Conservation (phyloP, 2,113 vertebrate species). For the Ammodramus savannarum region DNA sequence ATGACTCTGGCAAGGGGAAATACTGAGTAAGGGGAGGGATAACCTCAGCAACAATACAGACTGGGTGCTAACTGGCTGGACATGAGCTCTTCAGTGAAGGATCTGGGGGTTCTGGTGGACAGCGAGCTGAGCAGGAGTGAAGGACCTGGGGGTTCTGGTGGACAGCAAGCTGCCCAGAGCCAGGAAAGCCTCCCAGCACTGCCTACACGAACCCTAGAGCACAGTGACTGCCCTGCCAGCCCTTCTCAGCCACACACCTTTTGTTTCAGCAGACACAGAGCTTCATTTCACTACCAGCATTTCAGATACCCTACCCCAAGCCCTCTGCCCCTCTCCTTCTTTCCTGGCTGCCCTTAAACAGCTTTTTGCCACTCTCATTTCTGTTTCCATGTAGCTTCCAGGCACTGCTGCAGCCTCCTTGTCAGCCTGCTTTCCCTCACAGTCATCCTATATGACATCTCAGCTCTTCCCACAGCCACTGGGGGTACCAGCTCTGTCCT, state of each 20-base stretch:
- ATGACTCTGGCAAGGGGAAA: background rate
- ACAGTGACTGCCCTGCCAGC: background rate
- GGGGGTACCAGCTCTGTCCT: background rate
- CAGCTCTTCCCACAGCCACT: background rate
- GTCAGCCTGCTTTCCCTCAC: background rate
- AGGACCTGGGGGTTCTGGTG: background rate
- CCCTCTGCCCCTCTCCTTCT: background rate
- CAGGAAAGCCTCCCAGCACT: background rate
- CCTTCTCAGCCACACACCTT: background rate
- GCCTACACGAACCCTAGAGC: background rate
- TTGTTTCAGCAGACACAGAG: background rate
- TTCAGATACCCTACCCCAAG: background rate
- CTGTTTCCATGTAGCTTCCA: background rate
- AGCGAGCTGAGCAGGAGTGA: background rate
- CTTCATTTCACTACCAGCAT: background rate
- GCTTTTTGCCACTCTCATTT: background rate
- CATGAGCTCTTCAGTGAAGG: background rate
- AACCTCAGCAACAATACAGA: background rate
- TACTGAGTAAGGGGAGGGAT: background rate
- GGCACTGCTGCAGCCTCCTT: background rate
- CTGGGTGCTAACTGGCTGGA: background rate
- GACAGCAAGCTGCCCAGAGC: background rate
- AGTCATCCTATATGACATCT: background rate
- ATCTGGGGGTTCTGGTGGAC: background rate
- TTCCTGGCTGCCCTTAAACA: background rate